Evolutionary conservation across 2,113 vertebrate genomes (phyloP), one percentile per base, ranked within the genome.

Genomic region (Leucosticte australis): DNA sequence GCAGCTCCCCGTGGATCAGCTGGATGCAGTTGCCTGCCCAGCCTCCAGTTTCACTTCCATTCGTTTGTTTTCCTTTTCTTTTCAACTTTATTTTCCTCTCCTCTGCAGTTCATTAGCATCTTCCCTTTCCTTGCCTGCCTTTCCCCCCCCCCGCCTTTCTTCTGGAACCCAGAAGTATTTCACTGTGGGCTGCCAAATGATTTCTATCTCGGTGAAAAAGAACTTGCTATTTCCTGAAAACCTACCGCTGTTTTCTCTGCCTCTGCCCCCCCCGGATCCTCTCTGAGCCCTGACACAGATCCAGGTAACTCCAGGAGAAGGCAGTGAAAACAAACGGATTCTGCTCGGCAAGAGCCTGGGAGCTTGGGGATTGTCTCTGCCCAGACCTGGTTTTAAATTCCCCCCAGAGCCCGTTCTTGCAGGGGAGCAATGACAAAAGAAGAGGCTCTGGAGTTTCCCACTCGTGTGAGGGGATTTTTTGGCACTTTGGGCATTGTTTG

Each of bases 221-320:
- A 97, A 96, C 97, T 98, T 98, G 98, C 98, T 97, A 98, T 98
- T 98, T 98, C 98, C 97, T 97, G 96, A 97, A 98, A 98, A 97
- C 94, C 95, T 87, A 97, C 90, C 92, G 65, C 95, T 49, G 57
- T 88, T 97, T 96, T 89, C 86, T 97, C 87, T 86, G n/a, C n/a
- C 27, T 41, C 24, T 9, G 11, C 6, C 10, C 59, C 19, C n/a
- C 23, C 8, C 80, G 77, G 94, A 97, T 97, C 95, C 83, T 96
- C 97, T 97, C 97, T 76, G 97, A 97, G 96, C 86, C 97, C 83
- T 94, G 95, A 98, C 97, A 98, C 97, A 97, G 97, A 98, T 97
- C 91, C 97, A 97, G 97, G 97, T 98, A 98, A 98, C 95, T 96
- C 27, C 96, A 97, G 98, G 98, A 96, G 82, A 75, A 96, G 95